These are phyloP conservation scores for Poecilia picta DNA, from an alignment of 2,797 vertebrate genomes.

Conservation along the genomic window DNA sequence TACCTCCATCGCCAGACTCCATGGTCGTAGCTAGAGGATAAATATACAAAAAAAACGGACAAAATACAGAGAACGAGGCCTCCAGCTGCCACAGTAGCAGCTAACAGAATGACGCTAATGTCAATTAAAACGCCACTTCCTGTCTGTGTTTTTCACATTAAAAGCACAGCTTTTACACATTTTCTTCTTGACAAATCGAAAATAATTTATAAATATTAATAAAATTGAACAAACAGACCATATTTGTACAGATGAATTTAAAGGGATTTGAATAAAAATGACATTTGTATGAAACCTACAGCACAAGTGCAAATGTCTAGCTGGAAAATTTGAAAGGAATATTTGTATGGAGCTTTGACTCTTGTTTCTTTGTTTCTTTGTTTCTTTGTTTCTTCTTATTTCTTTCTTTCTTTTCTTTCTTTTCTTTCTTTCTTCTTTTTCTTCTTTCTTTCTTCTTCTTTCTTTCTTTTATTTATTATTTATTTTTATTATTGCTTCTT, in stretches of 20 bases:
- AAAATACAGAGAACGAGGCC: conserved; percentile 9
- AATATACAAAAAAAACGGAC: conserved; percentile 17
- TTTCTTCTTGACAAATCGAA: not conserved
- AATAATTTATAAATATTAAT: not conserved
- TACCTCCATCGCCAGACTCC: conserved; percentile 73
- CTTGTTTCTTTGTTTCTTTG: not conserved
- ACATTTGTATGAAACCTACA: not conserved
- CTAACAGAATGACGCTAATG: not conserved
- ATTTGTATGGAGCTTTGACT: not conserved
- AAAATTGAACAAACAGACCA: too few relatives aligned
- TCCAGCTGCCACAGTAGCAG: not conserved
- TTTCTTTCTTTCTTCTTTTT: too few relatives aligned
- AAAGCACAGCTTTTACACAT: conserved; percentile 14
- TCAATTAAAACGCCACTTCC: conserved; percentile 22
- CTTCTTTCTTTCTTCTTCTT: not conserved
- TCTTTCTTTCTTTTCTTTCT: not conserved
- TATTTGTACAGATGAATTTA: too few relatives aligned
- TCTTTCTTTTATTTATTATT: not conserved
- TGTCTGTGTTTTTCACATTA: conserved; percentile 31
- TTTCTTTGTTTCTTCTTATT: not conserved
- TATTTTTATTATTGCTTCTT: too few relatives aligned
- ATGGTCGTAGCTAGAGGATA: conserved; percentile 40
- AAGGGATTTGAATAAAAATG: too few relatives aligned
- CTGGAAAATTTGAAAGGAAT: not conserved
- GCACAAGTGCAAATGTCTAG: not conserved